phyloP scores from a whole-genome alignment of 2,888 invertebrate species.

The Ischnus inquisitorius region DNA sequence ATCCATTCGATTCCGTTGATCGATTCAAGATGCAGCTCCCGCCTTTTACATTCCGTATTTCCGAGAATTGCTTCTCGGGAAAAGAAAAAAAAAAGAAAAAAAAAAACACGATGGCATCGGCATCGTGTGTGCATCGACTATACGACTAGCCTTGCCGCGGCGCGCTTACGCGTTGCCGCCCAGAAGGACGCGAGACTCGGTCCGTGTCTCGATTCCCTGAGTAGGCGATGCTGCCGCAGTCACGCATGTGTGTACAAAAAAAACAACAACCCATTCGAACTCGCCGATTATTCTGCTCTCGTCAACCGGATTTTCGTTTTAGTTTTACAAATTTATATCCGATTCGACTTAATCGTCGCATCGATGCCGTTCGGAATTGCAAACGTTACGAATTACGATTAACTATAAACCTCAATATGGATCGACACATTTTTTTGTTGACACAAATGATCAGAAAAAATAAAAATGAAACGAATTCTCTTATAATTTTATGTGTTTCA shows the following conservation, averaged over 20 bases:
- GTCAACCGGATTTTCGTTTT: background rate
- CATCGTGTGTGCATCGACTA: constrained; percentile 15
- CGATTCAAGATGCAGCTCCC: constrained; percentile 65
- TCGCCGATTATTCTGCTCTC: background rate
- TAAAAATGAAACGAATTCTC: no score
- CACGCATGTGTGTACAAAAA: constrained; percentile 11
- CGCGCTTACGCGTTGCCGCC: constrained; percentile 30
- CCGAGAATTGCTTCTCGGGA: constrained; percentile 57
- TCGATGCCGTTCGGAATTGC: background rate
- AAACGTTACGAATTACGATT: background rate
- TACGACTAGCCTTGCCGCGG: background rate
- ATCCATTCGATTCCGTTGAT: constrained; percentile 61
- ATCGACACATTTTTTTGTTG: no score
- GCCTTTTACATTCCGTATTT: constrained; percentile 56
- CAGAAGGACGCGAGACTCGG: background rate
- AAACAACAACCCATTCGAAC: background rate
- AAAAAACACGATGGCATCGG: background rate
- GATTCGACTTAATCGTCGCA: background rate
- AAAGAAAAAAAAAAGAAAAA: constrained; percentile 33
- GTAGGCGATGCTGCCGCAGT: constrained; percentile 24
- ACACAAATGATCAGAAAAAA: background rate
- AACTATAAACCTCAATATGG: background rate
- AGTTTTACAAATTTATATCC: constrained; percentile 12
- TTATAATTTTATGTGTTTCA: no score
- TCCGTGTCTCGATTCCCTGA: constrained; percentile 64